phyloP scores from a whole-genome alignment of 2,888 invertebrate genomes.

The Cheilosia pagana region DNA sequence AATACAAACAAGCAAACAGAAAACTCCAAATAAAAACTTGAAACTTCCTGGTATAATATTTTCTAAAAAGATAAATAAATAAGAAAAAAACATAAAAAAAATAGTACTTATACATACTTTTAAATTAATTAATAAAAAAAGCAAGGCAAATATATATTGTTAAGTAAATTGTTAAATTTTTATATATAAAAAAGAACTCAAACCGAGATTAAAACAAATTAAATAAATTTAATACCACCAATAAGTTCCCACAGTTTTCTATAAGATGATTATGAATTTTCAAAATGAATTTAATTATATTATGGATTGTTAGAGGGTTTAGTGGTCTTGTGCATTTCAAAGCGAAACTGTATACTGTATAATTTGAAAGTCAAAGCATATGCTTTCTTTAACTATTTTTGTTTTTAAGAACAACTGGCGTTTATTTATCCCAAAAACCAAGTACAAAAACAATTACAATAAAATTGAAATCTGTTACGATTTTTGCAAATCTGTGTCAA shows the following conservation, averaged over 20 bases:
- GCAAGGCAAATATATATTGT: conserved; percentile 50
- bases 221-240: conserved; percentile 75
- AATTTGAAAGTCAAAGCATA: no score
- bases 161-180: conserved; percentile 68
- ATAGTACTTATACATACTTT: conserved; percentile 61
- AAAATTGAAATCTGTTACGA: no score
- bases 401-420: no score
- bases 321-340: conserved; percentile 29
- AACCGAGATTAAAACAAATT: conserved; percentile 68
- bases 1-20: conserved; percentile 36
- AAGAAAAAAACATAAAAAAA: conserved; percentile 36
- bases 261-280: conserved; percentile 38
- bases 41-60: conserved; percentile 40
- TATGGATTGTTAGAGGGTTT: conserved; percentile 28
- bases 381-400: no score
- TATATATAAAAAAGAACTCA: conserved; percentile 44
- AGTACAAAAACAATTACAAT: no score
- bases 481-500: no score
- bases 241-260: conserved; percentile 71
- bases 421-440: no score
- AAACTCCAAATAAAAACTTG: conserved; percentile 47
- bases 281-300: conserved; percentile 25
- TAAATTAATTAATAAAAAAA: conserved; percentile 53
- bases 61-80: conserved; percentile 33
- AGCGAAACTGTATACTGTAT: neutral